A percentile compares a stretch with the other conserved stretches of the same genome.
Evolutionary conservation across 2,797 vertebrate genomes (phyloP).

Genomic region (Phalanger gymnotis): DNA sequence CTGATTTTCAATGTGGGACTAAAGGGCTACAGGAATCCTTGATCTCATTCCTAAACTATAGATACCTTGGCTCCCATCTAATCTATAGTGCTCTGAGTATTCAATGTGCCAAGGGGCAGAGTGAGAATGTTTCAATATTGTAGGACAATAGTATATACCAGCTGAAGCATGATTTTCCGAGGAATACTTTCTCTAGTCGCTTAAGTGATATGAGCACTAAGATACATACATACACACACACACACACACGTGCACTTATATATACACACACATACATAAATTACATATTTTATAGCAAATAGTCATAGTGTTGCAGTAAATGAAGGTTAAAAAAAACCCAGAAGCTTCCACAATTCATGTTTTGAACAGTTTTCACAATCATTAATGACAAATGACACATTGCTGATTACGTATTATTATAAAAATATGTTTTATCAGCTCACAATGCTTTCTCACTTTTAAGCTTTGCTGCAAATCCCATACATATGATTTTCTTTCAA

Average conservation of each 20-base stretch:
- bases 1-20: conserved; percentile 2
- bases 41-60: background rate
- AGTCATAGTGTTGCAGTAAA: background rate
- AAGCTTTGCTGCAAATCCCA: conserved; percentile 36
- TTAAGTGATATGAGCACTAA: background rate
- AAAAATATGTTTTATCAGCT: conserved; percentile 36
- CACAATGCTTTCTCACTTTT: conserved; percentile 35
- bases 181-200: background rate
- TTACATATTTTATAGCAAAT: background rate
- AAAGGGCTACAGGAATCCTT: background rate
- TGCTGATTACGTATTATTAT: conserved; percentile 19
- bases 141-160: background rate
- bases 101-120: background rate
- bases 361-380: conserved; percentile 26
- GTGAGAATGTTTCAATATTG: background rate
- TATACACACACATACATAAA: background rate
- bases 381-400: conserved; percentile 29
- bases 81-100: background rate
- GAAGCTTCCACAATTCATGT: background rate
- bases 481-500: conserved; percentile 60
- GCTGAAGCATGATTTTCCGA: background rate
- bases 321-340: conserved; percentile 38
- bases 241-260: background rate
- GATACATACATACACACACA: background rate
- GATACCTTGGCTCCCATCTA: background rate